A percentile compares a stretch with the other conserved stretches of the same genome.
Conservation (phyloP, 2,888 invertebrate species). For the Philereme vetulata region DNA sequence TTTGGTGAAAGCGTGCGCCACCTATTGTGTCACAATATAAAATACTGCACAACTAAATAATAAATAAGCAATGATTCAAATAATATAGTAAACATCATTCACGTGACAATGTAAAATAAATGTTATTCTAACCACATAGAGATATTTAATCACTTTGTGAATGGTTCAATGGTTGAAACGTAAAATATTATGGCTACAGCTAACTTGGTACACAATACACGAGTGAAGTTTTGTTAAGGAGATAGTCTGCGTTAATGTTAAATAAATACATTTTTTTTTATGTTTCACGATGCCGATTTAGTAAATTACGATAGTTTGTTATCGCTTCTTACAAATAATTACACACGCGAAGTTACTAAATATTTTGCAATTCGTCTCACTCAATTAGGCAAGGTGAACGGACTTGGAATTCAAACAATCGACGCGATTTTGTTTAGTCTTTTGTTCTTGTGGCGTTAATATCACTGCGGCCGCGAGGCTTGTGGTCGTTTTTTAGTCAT, state of each 20-base stretch:
- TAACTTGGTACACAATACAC: too few relatives aligned
- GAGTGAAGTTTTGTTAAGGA: too few relatives aligned
- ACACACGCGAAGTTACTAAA: constrained; percentile 31
- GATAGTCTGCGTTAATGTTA: too few relatives aligned
- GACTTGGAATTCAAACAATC: constrained; percentile 27
- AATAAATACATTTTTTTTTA: background rate
- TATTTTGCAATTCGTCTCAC: constrained; percentile 37
- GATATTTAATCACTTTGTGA: too few relatives aligned
- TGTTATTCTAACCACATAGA: background rate
- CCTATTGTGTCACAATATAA: background rate
- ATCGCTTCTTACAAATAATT: constrained; percentile 34
- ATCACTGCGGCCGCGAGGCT: too few relatives aligned
- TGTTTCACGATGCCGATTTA: constrained; percentile 5
- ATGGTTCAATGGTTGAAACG: too few relatives aligned
- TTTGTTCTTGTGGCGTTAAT: background rate
- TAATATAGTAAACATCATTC: constrained; percentile 3
- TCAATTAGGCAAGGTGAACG: constrained; percentile 41
- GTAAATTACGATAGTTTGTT: constrained; percentile 25
- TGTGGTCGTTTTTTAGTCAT: too few relatives aligned
- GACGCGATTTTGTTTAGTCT: constrained; percentile 8
- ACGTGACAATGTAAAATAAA: constrained; percentile 5
- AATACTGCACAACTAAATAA: constrained; percentile 1
- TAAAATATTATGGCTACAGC: too few relatives aligned
- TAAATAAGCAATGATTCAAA: constrained; percentile 9
- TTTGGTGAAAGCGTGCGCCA: background rate